Conservation (phyloP, 2,888 invertebrate species). For the Campopleginae sp. region DNA sequence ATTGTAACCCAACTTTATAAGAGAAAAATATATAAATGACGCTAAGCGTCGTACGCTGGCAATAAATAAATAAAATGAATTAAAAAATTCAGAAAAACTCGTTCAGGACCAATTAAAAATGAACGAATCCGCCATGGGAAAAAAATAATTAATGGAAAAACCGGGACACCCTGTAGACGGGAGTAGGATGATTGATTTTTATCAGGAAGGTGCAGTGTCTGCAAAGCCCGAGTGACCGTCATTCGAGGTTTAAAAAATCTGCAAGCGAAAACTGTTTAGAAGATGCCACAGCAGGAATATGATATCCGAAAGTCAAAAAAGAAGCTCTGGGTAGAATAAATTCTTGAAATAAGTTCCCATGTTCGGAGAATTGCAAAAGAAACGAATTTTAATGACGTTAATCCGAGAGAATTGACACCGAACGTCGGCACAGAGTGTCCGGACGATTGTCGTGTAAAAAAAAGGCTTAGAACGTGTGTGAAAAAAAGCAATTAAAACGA, state of each 20-base stretch:
- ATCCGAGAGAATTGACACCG: not conserved
- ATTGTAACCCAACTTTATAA: not conserved
- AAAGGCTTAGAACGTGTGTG: not conserved
- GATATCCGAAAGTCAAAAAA: not conserved
- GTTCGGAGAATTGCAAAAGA: not conserved
- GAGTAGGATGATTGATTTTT: constrained; percentile 38
- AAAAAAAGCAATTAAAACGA: not conserved
- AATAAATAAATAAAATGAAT: not conserved
- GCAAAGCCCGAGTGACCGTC: constrained; percentile 35
- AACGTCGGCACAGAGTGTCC: not conserved
- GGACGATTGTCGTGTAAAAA: not conserved
- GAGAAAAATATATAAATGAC: no score
- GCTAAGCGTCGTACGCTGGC: no score
- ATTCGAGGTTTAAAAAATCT: constrained; percentile 17
- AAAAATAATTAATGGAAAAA: not conserved
- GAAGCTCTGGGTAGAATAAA: not conserved
- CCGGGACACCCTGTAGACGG: not conserved
- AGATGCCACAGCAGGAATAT: not conserved
- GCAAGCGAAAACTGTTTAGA: no score
- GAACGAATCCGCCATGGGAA: not conserved
- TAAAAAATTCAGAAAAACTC: not conserved
- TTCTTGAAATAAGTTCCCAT: not conserved
- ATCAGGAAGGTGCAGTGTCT: constrained; percentile 62
- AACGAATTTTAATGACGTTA: not conserved
- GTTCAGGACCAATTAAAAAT: not conserved